Evolutionary conservation across 1,140 invertebrate species (phyloP).

Genomic region (Theocolax elegans): DNA sequence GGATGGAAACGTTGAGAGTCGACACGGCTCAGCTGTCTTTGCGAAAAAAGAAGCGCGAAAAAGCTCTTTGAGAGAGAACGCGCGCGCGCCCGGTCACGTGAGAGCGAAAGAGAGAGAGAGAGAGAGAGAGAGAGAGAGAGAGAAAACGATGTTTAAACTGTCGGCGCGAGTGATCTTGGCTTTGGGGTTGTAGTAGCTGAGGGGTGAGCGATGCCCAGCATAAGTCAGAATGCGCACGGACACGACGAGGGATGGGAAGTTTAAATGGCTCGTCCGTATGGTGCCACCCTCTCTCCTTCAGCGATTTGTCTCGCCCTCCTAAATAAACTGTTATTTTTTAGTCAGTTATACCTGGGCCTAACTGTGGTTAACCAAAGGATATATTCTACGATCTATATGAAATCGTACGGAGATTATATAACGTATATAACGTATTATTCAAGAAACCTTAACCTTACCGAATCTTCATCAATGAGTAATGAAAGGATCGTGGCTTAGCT

Average conservation of each 20-base stretch:
- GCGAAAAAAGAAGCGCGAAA: background rate
- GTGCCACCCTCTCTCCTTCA: constrained; percentile 48
- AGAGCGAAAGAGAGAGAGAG: no score
- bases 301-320: constrained; percentile 5
- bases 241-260: constrained; percentile 65
- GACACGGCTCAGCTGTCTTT: constrained; percentile 22
- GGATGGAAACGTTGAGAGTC: background rate
- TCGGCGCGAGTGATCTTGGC: constrained; percentile 31
- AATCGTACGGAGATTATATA: no score
- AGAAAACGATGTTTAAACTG: constrained; percentile 20
- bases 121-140: no score
- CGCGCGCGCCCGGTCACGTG: no score
- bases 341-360: no score
- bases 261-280: constrained; percentile 70
- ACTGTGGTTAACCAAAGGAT: no score
- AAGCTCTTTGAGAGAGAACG: no score
- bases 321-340: constrained; percentile 27
- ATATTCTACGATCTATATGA: no score
- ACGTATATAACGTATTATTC: no score
- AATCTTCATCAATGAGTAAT: no score
- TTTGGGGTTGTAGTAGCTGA: constrained; percentile 39
- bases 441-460: no score
- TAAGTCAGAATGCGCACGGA: constrained; percentile 69
- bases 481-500: no score
- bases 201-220: constrained; percentile 67